These are phyloP conservation scores for Heliothis peltigera DNA, from an alignment of 2,888 invertebrate species.

Conservation along the genomic window DNA sequence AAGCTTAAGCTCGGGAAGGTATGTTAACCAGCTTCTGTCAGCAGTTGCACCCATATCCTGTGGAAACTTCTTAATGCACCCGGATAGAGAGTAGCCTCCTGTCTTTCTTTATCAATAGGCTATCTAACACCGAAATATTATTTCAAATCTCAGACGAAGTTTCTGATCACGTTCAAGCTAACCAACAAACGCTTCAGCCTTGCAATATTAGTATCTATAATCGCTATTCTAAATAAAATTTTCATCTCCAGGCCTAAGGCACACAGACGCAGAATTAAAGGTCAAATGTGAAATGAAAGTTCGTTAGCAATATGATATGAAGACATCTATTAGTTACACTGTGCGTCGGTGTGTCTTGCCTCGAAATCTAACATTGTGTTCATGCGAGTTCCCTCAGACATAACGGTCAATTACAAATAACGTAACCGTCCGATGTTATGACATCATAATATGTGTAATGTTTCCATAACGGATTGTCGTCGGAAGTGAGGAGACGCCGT, in stretches of 20 bases:
- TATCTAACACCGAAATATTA: too few relatives aligned
- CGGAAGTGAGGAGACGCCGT: neutral
- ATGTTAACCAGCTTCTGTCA: too few relatives aligned
- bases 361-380: neutral
- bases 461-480: conserved; percentile 5
- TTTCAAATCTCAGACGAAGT: too few relatives aligned
- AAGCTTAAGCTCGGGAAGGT: too few relatives aligned
- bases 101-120: too few relatives aligned
- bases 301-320: neutral
- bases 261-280: neutral
- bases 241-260: neutral
- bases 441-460: conserved; percentile 30
- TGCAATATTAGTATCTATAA: too few relatives aligned
- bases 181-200: too few relatives aligned
- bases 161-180: too few relatives aligned
- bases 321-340: neutral
- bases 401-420: conserved; percentile 14
- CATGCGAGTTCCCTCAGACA: conserved; percentile 20
- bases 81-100: too few relatives aligned
- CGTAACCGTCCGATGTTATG: conserved; percentile 28
- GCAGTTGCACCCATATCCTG: too few relatives aligned
- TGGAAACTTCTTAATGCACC: too few relatives aligned
- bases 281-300: conserved; percentile 1
- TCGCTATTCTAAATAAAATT: neutral
- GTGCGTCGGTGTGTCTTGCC: neutral